A percentile compares a stretch with the other conserved stretches of the same genome.
Conservation (phyloP, 2,113 vertebrate genomes). For the Burhinus oedicnemus region DNA sequence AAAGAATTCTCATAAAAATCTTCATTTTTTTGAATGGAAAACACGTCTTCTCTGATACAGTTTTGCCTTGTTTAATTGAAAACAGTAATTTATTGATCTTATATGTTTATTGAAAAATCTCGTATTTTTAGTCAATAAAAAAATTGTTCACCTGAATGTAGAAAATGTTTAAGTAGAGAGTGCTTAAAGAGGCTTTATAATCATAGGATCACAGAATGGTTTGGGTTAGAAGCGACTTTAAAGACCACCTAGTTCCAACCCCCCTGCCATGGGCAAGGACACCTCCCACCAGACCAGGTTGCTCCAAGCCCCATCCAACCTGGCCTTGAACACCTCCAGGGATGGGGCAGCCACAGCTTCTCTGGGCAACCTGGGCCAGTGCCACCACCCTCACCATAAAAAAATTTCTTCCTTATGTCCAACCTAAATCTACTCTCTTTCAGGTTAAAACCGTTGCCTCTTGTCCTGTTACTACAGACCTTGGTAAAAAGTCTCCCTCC, state of each 20-base stretch:
- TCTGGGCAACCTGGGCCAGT: background rate
- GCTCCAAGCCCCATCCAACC: background rate
- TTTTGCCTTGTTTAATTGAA: background rate
- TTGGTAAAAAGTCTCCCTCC: background rate
- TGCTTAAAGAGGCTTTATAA: background rate
- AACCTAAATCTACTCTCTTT: background rate
- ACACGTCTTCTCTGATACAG: no score
- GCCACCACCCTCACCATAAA: background rate
- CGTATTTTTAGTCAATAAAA: background rate
- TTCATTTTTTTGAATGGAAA: no score
- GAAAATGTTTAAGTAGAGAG: background rate
- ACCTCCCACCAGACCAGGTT: background rate
- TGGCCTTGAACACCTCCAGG: background rate
- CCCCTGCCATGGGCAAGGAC: accelerated
- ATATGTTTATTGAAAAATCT: background rate
- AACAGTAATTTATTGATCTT: background rate
- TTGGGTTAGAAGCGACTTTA: background rate
- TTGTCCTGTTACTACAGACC: background rate
- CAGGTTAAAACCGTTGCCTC: background rate
- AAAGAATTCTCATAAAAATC: no score
- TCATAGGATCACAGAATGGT: background rate
- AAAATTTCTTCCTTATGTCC: background rate
- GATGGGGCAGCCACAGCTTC: accelerated
- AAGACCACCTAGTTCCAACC: background rate
- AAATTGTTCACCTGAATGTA: background rate